These are phyloP conservation scores for Heliconius charithonia DNA, from an alignment of 2,888 invertebrate species.

Conservation along the genomic window DNA sequence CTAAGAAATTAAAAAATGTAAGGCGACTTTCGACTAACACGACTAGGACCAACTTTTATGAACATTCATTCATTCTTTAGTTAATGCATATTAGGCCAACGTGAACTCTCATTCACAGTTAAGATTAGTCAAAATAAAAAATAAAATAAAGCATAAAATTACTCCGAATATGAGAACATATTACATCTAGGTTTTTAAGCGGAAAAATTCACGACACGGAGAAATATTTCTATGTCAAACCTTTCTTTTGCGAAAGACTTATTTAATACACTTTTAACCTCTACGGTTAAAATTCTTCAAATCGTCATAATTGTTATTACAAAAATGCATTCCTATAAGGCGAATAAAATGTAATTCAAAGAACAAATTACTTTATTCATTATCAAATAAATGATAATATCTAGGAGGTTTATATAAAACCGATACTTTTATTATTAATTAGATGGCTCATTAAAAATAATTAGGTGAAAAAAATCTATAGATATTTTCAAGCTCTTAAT, in stretches of 20 bases:
- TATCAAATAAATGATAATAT: neutral
- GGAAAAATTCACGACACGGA: too few species aligned
- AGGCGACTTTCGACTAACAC: too few species aligned
- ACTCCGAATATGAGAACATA: too few species aligned
- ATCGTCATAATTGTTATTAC: neutral
- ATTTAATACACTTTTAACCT: neutral
- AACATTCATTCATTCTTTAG: constrained; percentile 7
- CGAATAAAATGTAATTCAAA: too few species aligned
- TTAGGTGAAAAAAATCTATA: too few species aligned
- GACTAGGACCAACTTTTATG: neutral
- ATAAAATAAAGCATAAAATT: too few species aligned
- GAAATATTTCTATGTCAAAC: too few species aligned
- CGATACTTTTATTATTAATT: neutral
- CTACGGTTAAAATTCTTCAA: neutral
- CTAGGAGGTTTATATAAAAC: neutral
- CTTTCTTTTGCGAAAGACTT: too few species aligned
- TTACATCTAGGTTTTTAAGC: too few species aligned
- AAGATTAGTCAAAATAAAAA: neutral
- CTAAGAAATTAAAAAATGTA: constrained; percentile 1
- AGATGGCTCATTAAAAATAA: neutral
- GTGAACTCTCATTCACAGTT: neutral
- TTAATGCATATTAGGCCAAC: constrained; percentile 2
- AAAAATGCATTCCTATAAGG: neutral
- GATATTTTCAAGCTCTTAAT: neutral
- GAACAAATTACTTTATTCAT: neutral